Evolutionary conservation across 2,888 invertebrate genomes (phyloP).

Genomic region (Nysson spinosus): DNA sequence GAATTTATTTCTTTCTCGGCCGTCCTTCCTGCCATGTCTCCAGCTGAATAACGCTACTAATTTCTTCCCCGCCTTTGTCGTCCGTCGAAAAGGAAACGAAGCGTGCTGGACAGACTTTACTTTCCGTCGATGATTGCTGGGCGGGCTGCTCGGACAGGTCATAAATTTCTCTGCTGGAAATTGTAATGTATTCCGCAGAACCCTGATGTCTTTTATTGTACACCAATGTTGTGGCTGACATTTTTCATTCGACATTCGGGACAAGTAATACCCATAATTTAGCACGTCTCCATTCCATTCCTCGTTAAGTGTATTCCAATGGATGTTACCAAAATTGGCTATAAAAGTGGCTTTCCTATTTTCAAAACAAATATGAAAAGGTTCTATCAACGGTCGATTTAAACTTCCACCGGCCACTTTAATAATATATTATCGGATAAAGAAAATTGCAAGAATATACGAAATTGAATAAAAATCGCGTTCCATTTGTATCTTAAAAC

Average conservation of each 20-base stretch:
- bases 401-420: too few relatives aligned
- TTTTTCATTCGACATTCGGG: conserved; percentile 19
- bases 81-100: conserved; percentile 13
- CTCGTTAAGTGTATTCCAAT: background rate
- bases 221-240: conserved; percentile 8
- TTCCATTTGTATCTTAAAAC: too few relatives aligned
- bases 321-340: background rate
- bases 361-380: too few relatives aligned
- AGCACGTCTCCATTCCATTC: conserved; percentile 19
- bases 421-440: too few relatives aligned
- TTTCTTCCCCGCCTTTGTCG: conserved; percentile 26
- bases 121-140: conserved; percentile 47
- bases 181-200: conserved; percentile 36
- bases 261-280: conserved; percentile 32
- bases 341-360: background rate
- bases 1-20: conserved; percentile 20
- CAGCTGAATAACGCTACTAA: conserved; percentile 18
- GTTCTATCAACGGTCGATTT: too few relatives aligned
- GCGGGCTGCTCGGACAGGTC: conserved; percentile 40
- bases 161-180: conserved; percentile 41
- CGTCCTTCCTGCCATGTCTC: conserved; percentile 1
- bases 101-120: conserved; percentile 16
- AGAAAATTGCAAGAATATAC: too few relatives aligned
- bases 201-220: conserved; percentile 36
- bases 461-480: too few relatives aligned